phyloP scores from a whole-genome alignment of 2,888 invertebrate species.

The Calephelis perditalis region DNA sequence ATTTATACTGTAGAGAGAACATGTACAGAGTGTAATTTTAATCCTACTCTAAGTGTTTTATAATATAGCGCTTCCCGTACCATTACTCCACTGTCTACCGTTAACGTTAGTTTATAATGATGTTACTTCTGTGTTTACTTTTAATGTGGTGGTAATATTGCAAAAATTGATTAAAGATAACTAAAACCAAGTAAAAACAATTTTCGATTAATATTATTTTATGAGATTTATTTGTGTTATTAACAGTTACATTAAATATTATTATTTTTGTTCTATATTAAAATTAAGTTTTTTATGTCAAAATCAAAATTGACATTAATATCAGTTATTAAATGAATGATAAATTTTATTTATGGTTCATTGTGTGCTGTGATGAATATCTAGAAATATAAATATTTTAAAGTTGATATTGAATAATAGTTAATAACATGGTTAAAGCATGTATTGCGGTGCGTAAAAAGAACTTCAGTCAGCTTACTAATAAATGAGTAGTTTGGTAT shows the following conservation, averaged over 20 bases:
- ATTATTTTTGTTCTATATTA: too few species aligned
- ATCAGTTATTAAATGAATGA: background rate
- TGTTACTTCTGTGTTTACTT: background rate
- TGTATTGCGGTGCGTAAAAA: background rate
- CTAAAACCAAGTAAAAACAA: too few species aligned
- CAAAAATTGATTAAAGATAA: too few species aligned
- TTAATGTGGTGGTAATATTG: background rate
- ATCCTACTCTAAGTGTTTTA: constrained; percentile 52
- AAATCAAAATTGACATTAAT: too few species aligned
- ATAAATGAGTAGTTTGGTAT: background rate
- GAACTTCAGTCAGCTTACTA: background rate
- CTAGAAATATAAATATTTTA: background rate
- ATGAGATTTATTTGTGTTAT: too few species aligned
- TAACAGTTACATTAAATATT: too few species aligned
- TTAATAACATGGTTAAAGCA: background rate
- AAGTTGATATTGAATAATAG: background rate
- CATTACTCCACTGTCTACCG: constrained; percentile 54
- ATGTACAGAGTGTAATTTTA: constrained; percentile 51
- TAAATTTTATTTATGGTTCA: constrained; percentile 12
- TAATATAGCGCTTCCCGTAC: constrained; percentile 66
- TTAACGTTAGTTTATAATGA: constrained; percentile 25
- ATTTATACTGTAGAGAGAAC: constrained; percentile 55
- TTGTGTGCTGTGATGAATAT: constrained; percentile 7
- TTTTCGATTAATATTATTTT: too few species aligned
- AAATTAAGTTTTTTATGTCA: too few species aligned